Percentiles rank a stretch among this genome's conserved stretches.
These are phyloP conservation scores for Empis stercorea DNA, from an alignment of 2,888 invertebrate genomes.

Conservation along the genomic window DNA sequence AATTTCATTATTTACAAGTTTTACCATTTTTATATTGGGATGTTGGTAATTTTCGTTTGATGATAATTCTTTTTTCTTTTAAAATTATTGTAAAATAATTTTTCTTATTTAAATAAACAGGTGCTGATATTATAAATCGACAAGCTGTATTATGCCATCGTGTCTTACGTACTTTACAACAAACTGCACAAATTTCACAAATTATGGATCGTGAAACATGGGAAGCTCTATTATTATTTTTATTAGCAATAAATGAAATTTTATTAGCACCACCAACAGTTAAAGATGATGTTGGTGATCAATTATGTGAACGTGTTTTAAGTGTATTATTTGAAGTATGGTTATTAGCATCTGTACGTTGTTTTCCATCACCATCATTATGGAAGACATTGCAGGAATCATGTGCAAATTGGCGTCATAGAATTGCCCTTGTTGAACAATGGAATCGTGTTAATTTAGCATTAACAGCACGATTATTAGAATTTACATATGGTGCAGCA, in stretches of 20 bases:
- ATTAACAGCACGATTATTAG: conserved; percentile 68
- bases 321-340: conserved; percentile 84
- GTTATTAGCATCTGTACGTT: conserved; percentile 48
- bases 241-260: conserved; percentile 83
- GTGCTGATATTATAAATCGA: conserved; percentile 77
- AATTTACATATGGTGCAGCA: conserved; percentile 77
- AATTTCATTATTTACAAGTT: conserved; percentile 49
- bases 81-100: not conserved
- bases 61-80: not conserved
- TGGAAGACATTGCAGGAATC: conserved; percentile 93
- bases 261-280: conserved; percentile 84
- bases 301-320: conserved; percentile 84
- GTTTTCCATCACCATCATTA: conserved; percentile 87
- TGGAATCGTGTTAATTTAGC: conserved; percentile 90
- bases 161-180: conserved; percentile 72
- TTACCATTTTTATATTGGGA: conserved; percentile 83
- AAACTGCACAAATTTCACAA: conserved; percentile 61
- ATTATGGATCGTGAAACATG: conserved; percentile 76
- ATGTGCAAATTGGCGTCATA: conserved; percentile 88
- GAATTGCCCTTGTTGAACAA: conserved; percentile 82
- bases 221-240: conserved; percentile 75
- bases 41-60: conserved; percentile 49
- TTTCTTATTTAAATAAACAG: conserved; percentile 38
- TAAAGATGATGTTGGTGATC: conserved; percentile 90
- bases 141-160: conserved; percentile 90